A percentile compares a stretch with the other conserved stretches of the same genome.
Conservation (phyloP, 2,797 vertebrate genomes). For the Sparus aurata region DNA sequence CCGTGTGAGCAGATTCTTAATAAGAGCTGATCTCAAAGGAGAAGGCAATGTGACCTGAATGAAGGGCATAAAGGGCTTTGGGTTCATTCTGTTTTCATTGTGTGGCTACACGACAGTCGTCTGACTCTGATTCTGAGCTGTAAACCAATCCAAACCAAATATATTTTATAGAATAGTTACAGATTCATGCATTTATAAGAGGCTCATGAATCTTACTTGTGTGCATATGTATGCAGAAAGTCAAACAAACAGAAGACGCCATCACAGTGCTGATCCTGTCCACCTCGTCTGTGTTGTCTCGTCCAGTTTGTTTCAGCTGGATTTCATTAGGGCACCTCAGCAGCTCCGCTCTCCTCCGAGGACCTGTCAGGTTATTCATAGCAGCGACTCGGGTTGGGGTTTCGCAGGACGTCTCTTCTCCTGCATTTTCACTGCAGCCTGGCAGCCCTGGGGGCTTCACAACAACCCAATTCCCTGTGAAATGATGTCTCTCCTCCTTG, state of each 20-base stretch:
- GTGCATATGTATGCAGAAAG: conserved; percentile 15
- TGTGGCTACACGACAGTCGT: neutral
- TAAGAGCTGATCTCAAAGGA: conserved; percentile 47
- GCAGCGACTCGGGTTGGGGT: conserved; percentile 64
- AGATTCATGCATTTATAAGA: neutral
- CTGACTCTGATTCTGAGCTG: conserved; percentile 1
- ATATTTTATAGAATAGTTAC: neutral
- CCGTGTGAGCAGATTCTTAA: conserved; percentile 56
- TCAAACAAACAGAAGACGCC: conserved; percentile 18
- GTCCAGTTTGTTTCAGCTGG: conserved; percentile 56
- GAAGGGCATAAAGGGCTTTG: conserved; percentile 50
- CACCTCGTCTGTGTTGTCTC: conserved; percentile 18
- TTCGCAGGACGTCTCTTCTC: conserved; percentile 51
- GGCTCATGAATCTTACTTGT: neutral
- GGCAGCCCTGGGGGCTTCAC: conserved; percentile 47
- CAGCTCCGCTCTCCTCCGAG: conserved; percentile 57
- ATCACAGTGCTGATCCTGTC: neutral
- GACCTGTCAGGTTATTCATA: conserved; percentile 80
- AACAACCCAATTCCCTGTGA: conserved; percentile 63
- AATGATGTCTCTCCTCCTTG: conserved; percentile 28
- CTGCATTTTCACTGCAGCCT: conserved; percentile 56
- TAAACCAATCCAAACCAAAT: neutral
- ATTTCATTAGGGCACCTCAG: conserved; percentile 70
- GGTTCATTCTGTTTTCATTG: conserved; percentile 6
- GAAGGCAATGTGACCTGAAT: conserved; percentile 63